Evolutionary conservation across 2,113 vertebrate species (phyloP).

Genomic region (Tapirus terrestris): DNA sequence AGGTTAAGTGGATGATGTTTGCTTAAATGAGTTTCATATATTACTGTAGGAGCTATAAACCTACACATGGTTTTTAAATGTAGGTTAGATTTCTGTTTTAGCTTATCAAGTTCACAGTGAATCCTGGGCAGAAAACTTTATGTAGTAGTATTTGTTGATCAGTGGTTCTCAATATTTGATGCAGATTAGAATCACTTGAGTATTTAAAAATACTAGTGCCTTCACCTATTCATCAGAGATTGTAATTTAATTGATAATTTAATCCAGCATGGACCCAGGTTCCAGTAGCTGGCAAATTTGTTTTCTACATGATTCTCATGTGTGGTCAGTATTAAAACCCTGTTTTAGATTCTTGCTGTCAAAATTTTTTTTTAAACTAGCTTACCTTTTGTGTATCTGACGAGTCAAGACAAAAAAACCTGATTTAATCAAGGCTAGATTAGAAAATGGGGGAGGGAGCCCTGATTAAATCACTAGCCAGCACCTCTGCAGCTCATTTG

Average conservation of each 20-base stretch:
- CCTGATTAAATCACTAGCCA: neutral
- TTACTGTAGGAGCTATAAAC: neutral
- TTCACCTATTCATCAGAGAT: neutral
- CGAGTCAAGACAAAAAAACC: neutral
- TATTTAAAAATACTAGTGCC: neutral
- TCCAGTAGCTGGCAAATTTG: neutral
- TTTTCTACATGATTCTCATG: neutral
- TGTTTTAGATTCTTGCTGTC: neutral
- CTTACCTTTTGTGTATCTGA: neutral
- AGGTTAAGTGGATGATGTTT: neutral
- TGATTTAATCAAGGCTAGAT: neutral
- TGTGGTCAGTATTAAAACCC: neutral
- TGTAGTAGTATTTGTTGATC: neutral
- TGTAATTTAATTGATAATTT: slow-evolving; percentile 25
- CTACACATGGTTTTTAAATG: neutral
- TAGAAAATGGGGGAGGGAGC: neutral
- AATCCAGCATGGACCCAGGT: neutral
- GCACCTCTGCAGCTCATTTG: neutral
- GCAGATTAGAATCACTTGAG: neutral
- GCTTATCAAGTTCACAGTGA: neutral
- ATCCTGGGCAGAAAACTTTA: neutral
- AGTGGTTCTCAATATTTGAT: neutral
- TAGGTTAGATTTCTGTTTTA: neutral
- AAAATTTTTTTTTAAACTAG: neutral
- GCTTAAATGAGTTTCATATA: neutral